Evolutionary conservation across 2,797 vertebrate species (phyloP).

Genomic region (Borostomias antarcticus): DNA sequence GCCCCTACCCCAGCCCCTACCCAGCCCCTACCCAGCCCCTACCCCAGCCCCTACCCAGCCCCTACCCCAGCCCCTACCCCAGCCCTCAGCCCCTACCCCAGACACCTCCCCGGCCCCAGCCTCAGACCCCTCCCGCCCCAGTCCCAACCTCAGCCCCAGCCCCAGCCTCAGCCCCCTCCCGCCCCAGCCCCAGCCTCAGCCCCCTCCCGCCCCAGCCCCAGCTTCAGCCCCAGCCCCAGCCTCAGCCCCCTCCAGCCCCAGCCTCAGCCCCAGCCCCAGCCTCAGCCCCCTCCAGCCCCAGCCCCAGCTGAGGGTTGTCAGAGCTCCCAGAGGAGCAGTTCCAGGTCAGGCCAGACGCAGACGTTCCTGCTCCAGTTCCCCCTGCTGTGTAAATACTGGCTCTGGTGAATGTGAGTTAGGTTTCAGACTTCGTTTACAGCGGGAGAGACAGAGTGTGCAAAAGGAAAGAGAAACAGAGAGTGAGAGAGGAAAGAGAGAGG

Average conservation of each 20-base stretch:
- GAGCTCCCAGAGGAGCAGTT: too few species aligned
- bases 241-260: background rate
- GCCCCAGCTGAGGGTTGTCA: too few species aligned
- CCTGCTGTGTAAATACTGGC: constrained; percentile 5
- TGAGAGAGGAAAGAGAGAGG: background rate
- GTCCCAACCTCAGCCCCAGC: background rate
- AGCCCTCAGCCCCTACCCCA: too few species aligned
- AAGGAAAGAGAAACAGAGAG: background rate
- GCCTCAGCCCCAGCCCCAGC: constrained; percentile 8
- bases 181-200: constrained; percentile 6
- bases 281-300: constrained; percentile 45
- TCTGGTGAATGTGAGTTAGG: background rate
- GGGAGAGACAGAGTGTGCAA: background rate
- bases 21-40: too few species aligned
- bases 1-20: constrained; percentile 37
- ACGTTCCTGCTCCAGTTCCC: constrained; percentile 3
- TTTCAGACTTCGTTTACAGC: background rate
- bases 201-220: constrained; percentile 26
- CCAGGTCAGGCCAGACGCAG: constrained; percentile 19
- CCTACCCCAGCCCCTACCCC: too few species aligned
- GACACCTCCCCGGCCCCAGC: background rate
- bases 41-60: too few species aligned
- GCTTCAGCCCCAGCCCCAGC: constrained; percentile 15
- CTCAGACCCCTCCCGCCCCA: background rate
- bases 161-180: constrained; percentile 10